phyloP scores from a whole-genome alignment of 2,113 vertebrate genomes.

The Barbus barbus region DNA sequence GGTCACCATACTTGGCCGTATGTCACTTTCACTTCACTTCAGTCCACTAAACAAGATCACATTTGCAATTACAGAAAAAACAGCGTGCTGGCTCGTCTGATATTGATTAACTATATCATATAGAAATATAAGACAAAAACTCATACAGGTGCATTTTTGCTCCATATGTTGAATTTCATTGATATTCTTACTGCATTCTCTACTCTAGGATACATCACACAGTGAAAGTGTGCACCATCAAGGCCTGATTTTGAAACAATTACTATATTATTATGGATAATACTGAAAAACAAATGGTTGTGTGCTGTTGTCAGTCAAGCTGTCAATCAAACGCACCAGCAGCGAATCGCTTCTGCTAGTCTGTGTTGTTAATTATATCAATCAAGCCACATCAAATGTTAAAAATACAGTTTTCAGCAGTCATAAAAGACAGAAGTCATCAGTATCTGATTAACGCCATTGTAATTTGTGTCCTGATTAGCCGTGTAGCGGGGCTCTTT shows the following conservation, averaged over 20 bases:
- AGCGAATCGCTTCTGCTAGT: not conserved
- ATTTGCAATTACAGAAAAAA: not conserved
- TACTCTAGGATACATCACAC: not conserved
- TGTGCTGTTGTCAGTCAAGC: too few species aligned
- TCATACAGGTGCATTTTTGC: not conserved
- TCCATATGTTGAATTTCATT: not conserved
- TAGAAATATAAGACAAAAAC: not conserved
- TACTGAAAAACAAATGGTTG: too few species aligned
- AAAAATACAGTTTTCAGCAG: not conserved
- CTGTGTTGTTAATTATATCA: not conserved
- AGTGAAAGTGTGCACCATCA: too few species aligned
- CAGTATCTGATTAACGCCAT: not conserved
- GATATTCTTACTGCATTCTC: too few species aligned
- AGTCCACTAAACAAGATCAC: not conserved
- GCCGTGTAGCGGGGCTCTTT: not conserved
- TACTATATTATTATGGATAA: not conserved
- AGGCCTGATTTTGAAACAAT: not conserved
- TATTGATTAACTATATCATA: not conserved
- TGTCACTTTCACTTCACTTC: too few species aligned
- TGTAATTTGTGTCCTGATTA: slow-evolving; percentile 15
- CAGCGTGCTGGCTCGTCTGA: not conserved
- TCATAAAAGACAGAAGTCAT: slow-evolving; percentile 1
- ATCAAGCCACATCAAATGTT: slow-evolving; percentile 14
- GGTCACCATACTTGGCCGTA: too few species aligned
- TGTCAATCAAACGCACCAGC: not conserved